phyloP scores from a whole-genome alignment of 2,888 invertebrate genomes.

The Oscheius onirici region DNA sequence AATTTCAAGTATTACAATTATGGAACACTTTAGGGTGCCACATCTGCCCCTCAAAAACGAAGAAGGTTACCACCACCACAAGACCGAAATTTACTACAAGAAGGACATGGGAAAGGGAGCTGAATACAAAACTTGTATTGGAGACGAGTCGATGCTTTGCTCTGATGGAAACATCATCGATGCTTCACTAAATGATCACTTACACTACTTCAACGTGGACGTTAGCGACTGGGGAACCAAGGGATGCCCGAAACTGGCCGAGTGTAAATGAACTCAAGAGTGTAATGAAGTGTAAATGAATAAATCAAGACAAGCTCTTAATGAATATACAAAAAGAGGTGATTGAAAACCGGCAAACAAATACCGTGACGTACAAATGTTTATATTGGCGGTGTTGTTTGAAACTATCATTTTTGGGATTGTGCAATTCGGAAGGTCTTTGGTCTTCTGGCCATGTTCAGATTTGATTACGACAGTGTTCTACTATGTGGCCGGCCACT shows the following conservation, averaged over 20 bases:
- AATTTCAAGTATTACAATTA: no score
- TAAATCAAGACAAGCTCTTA: no score
- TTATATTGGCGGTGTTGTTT: no score
- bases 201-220: slow-evolving; percentile 24
- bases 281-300: not conserved
- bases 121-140: slow-evolving; percentile 44
- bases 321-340: no score
- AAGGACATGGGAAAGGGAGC: slow-evolving; percentile 50
- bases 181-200: slow-evolving; percentile 54
- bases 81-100: slow-evolving; percentile 57
- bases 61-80: slow-evolving; percentile 57
- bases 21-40: no score
- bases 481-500: no score
- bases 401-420: no score
- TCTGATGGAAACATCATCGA: slow-evolving; percentile 53
- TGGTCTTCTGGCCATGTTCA: no score
- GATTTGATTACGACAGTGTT: no score
- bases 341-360: no score
- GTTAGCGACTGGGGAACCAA: slow-evolving; percentile 21
- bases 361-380: no score
- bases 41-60: slow-evolving; percentile 54
- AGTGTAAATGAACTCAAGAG: not conserved
- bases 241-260: slow-evolving; percentile 8
- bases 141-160: slow-evolving; percentile 54
- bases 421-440: no score